phyloP scores from a whole-genome alignment of 2,797 vertebrate species.

The Enteromius paludinosus region DNA sequence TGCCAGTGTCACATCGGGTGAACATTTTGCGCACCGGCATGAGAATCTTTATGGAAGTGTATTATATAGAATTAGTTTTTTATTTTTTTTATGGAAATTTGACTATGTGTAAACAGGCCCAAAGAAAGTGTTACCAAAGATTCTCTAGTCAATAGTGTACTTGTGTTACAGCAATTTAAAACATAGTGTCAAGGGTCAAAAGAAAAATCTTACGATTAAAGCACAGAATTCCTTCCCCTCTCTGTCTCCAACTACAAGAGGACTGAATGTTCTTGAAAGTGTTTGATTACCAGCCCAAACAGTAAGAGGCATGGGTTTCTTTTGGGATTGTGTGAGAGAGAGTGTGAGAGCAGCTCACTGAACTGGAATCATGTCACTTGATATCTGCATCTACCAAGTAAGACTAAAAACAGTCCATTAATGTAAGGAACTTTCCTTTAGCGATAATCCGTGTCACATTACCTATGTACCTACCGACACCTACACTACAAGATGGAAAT shows the following conservation, averaged over 20 bases:
- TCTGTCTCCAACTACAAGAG: not conserved
- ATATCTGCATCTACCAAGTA: conserved; percentile 41
- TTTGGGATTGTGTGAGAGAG: conserved; percentile 23
- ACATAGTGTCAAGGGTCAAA: not conserved
- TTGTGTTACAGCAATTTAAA: not conserved
- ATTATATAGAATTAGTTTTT: not conserved
- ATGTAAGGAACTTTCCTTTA: conserved; percentile 28
- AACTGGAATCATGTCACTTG: conserved; percentile 45
- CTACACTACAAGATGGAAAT: not conserved
- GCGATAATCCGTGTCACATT: conserved; percentile 27
- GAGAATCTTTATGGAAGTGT: not conserved
- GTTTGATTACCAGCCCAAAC: conserved; percentile 41
- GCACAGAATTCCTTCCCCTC: not conserved
- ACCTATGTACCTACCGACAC: conserved; percentile 30
- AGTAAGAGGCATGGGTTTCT: conserved; percentile 1
- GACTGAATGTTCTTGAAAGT: conserved; percentile 24
- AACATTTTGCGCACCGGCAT: not conserved
- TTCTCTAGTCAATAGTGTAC: not conserved
- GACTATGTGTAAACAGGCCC: not conserved
- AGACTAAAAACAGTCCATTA: conserved; percentile 40
- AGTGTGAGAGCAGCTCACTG: conserved; percentile 33
- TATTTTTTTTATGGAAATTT: not conserved
- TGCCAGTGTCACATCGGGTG: not conserved
- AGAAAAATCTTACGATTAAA: not conserved
- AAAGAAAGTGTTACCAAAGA: not conserved